A percentile compares a stretch with the other conserved stretches of the same genome.
Evolutionary conservation across 2,888 invertebrate species (phyloP).

Genomic region (Dinocampus coccinellae): DNA sequence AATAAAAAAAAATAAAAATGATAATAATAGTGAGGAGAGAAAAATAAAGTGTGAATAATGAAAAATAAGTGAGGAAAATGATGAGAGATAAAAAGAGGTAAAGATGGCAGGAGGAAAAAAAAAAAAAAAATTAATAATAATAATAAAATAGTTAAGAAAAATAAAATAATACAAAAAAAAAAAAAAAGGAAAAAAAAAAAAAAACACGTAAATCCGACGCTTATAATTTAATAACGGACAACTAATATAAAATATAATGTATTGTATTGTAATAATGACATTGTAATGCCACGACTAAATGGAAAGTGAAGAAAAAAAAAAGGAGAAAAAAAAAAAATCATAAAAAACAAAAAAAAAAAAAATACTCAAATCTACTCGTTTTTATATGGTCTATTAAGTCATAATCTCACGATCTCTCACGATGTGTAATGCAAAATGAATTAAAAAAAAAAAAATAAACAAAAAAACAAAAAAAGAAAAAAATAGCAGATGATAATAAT

Average conservation of each 20-base stretch:
- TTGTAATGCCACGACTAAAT: constrained; percentile 55
- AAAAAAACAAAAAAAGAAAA: neutral
- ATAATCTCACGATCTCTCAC: constrained; percentile 54
- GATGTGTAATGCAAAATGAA: constrained; percentile 37
- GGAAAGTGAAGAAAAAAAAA: neutral
- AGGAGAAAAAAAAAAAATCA: constrained; percentile 27
- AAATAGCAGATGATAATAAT: neutral
- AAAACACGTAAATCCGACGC: constrained; percentile 56
- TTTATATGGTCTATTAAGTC: constrained; percentile 50
- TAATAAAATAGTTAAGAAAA: constrained; percentile 22
- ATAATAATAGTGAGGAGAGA: too few relatives aligned
- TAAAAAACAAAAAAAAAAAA: constrained; percentile 37
- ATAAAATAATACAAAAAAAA: constrained; percentile 39
- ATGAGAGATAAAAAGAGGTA: too few relatives aligned
- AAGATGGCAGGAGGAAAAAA: too few relatives aligned
- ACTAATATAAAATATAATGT: constrained; percentile 64
- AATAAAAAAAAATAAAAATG: too few relatives aligned
- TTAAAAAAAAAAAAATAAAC: neutral
- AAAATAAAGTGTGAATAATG: too few relatives aligned
- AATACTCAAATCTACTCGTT: constrained; percentile 48
- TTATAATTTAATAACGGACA: constrained; percentile 64
- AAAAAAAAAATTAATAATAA: too few relatives aligned
- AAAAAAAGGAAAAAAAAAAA: constrained; percentile 27
- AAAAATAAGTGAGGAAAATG: too few relatives aligned
- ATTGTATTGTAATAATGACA: constrained; percentile 63